phyloP scores from a whole-genome alignment of 2,888 invertebrate genomes.

The Volucella zonaria region DNA sequence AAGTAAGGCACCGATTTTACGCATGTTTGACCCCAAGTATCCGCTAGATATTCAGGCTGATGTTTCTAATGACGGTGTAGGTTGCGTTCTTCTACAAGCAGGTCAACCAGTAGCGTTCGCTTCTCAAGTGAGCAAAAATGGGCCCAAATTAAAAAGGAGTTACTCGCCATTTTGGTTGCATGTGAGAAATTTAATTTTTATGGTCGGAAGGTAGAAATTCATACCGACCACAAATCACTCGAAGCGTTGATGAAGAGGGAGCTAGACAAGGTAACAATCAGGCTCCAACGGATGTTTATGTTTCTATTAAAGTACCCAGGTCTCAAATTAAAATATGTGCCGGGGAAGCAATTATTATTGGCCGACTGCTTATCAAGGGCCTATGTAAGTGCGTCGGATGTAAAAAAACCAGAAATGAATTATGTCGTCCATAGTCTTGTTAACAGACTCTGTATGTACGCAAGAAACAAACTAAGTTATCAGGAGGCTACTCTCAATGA shows the following conservation, averaged over 20 bases:
- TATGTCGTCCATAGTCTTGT: conserved; percentile 65
- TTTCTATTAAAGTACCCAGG: no score
- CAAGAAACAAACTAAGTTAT: conserved; percentile 58
- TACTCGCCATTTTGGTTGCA: conserved; percentile 78
- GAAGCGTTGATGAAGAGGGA: no score
- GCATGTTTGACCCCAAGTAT: no score
- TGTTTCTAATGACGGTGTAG: no score
- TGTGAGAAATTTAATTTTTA: conserved; percentile 63
- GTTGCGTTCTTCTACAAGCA: conserved; percentile 75
- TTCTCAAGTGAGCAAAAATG: conserved; percentile 77
- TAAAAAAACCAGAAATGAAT: conserved; percentile 28
- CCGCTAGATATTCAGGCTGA: no score
- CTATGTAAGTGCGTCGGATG: conserved; percentile 49
- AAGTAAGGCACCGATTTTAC: no score
- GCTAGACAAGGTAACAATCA: conserved; percentile 75
- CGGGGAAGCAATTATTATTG: no score
- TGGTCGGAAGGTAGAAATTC: no score
- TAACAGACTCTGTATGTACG: conserved; percentile 48
- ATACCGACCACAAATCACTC: conserved; percentile 78
- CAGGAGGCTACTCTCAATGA: conserved; percentile 16
- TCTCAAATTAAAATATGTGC: no score
- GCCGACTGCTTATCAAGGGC: conserved; percentile 59
- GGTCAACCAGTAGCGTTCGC: conserved; percentile 78
- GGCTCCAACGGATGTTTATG: conserved; percentile 76
- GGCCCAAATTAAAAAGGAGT: conserved; percentile 81